Evolutionary conservation across 2,113 vertebrate species (phyloP), one percentile per base, ranked within the genome.

Genomic region (Sylvia atricapilla): DNA sequence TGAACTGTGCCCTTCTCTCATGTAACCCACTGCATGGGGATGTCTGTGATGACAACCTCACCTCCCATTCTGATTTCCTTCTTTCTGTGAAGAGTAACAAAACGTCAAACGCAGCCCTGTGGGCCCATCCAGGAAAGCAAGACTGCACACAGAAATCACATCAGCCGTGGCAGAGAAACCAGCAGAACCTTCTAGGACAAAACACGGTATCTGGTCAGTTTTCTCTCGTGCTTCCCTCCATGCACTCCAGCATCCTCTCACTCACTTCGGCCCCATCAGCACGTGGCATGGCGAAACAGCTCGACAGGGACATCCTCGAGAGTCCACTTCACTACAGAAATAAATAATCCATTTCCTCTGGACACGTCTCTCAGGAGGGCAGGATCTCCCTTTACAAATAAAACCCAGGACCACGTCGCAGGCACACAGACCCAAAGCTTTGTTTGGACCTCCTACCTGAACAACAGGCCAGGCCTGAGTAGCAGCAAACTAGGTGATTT

Each of bases 221-320:
- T 84, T 78, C 64, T 81, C 90, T 84, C 72, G 63, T 63, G 72
- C 63, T 75, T 83, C 62, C 31, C 79, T 78, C 55, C 24, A 15
- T 2, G 1, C 23, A 2, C 31, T 52, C 66, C 66, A 55, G 85
- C 49, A 85, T 22, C 85, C 70, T 82, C 49, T 35, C 35, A 2
- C 50, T 72, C 22, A 2, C 33, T 39, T 28, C 0, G 1, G 50
- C 23, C 30, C 47, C 33, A 20, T 9, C 7, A 4, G 59, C 56
- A 35, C 82, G 44, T 0, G 1, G 83, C 0, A 0, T 31, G 35
- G 60, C 0, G 0, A 72, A 90, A 93, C 43, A 79, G 47, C 60
- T 39, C 0, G 0, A 74, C 50, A 52, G 52, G 33, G 67, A 67
- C 86, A 77, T 53, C 43, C 79, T 88, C 6, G 0, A 60, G 74